These are phyloP conservation scores for Palythoa heliodiscus DNA, from an alignment of 92 coral and sea anemone genomes.

Conservation along the genomic window DNA sequence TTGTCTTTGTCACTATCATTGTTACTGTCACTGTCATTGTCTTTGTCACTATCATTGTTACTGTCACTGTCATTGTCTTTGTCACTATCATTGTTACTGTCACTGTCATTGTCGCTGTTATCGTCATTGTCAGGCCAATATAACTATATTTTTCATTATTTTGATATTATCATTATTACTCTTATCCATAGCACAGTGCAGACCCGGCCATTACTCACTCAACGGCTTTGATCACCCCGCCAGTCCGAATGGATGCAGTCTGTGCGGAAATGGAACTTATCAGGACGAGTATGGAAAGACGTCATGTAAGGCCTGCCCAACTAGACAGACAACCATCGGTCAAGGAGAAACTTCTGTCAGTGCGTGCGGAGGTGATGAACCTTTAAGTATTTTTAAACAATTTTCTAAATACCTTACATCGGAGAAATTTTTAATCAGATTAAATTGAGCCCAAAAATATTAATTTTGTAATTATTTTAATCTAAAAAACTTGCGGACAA, in stretches of 20 bases:
- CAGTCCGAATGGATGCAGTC: constrained; percentile 53
- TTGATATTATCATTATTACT: neutral
- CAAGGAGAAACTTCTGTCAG: constrained; percentile 49
- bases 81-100: no score
- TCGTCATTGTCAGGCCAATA: neutral
- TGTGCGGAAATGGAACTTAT: constrained; percentile 55
- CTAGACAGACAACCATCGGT: constrained; percentile 56
- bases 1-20: no score
- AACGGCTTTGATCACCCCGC: constrained; percentile 62
- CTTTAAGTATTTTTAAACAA: neutral
- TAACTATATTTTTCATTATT: no score
- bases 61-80: no score
- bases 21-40: no score
- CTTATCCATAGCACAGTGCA: constrained; percentile 45
- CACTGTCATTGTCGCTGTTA: neutral
- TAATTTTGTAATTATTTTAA: no score
- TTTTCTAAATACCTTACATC: no score
- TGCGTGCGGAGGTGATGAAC: constrained; percentile 72
- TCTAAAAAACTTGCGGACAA: no score
- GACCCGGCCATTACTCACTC: constrained; percentile 45
- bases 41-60: no score
- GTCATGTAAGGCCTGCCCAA: constrained; percentile 66
- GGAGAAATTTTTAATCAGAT: no score
- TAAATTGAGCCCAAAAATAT: no score
- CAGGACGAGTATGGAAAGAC: constrained; percentile 61